These are phyloP conservation scores for sheep (Ovis aries) DNA, from an alignment of 2,113 vertebrate genomes.

Conservation along the genomic window DNA sequence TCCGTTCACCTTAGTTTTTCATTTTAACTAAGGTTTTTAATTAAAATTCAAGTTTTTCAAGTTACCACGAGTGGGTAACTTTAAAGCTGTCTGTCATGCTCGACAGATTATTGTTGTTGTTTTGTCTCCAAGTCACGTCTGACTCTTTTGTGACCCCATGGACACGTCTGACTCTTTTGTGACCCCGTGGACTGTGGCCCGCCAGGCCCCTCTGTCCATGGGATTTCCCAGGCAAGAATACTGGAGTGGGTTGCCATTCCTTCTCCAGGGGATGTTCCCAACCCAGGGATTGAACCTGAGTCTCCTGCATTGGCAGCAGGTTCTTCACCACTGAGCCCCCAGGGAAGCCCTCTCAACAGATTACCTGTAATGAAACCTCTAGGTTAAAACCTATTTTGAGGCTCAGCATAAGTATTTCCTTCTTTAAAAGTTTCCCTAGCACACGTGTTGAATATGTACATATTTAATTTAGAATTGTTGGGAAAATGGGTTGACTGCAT, in stretches of 20 bases:
- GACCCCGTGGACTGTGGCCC: background rate
- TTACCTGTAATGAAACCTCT: background rate
- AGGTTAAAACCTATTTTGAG: background rate
- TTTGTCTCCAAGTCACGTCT: background rate
- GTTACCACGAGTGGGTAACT: background rate
- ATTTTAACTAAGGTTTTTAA: background rate
- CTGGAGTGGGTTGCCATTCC: background rate
- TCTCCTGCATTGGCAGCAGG: background rate
- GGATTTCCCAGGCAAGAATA: background rate
- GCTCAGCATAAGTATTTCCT: background rate
- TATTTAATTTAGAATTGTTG: background rate
- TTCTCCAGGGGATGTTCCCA: background rate
- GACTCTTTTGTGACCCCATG: background rate
- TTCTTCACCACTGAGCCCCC: background rate
- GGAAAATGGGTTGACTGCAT: background rate
- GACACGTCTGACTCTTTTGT: background rate
- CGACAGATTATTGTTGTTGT: background rate
- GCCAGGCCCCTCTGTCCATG: background rate
- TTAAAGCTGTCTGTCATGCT: background rate
- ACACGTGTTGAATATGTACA: background rate
- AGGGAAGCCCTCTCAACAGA: background rate
- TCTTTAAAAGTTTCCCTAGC: background rate
- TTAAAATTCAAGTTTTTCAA: background rate
- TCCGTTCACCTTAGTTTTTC: background rate
- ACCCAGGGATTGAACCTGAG: background rate